phyloP scores from a whole-genome alignment of 2,888 invertebrate species.

The Stomorhina lunata region DNA sequence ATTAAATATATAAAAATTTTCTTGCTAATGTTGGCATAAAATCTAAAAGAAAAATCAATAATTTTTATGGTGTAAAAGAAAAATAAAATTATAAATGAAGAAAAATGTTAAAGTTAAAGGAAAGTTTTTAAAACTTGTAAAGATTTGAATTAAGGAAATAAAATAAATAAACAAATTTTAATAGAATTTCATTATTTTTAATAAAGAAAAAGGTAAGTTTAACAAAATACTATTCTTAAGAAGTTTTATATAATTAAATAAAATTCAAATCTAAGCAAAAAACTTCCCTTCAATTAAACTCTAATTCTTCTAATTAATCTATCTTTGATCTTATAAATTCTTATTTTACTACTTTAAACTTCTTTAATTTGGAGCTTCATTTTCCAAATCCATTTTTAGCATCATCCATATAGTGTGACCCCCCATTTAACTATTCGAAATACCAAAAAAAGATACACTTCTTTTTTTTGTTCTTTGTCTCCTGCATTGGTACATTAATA shows the following conservation, averaged over 20 bases:
- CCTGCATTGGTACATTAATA: slow-evolving; percentile 59
- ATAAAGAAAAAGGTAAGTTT: too few species aligned
- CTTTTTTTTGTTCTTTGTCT: slow-evolving; percentile 56
- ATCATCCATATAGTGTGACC: slow-evolving; percentile 37
- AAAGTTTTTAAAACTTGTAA: background rate
- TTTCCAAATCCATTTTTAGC: slow-evolving; percentile 36
- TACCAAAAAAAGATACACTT: slow-evolving; percentile 8
- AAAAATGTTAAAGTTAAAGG: background rate
- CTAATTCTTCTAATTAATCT: too few species aligned
- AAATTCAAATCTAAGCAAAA: too few species aligned
- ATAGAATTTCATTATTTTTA: background rate
- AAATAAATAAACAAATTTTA: background rate
- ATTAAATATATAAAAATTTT: slow-evolving; percentile 48
- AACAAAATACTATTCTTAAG: too few species aligned
- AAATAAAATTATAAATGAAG: slow-evolving; percentile 26
- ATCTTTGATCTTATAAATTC: too few species aligned
- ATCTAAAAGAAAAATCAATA: slow-evolving; percentile 57
- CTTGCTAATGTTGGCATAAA: slow-evolving; percentile 12
- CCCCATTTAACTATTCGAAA: slow-evolving; percentile 18
- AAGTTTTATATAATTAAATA: too few species aligned
- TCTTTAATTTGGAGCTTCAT: slow-evolving; percentile 31
- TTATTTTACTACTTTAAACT: background rate
- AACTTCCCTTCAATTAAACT: too few species aligned
- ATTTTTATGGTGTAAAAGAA: slow-evolving; percentile 16
- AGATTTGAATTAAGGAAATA: background rate